A percentile compares a stretch with the other conserved stretches of the same genome.
Conservation (phyloP, 1,140 invertebrate genomes). For the Polypedilum pembai region DNA sequence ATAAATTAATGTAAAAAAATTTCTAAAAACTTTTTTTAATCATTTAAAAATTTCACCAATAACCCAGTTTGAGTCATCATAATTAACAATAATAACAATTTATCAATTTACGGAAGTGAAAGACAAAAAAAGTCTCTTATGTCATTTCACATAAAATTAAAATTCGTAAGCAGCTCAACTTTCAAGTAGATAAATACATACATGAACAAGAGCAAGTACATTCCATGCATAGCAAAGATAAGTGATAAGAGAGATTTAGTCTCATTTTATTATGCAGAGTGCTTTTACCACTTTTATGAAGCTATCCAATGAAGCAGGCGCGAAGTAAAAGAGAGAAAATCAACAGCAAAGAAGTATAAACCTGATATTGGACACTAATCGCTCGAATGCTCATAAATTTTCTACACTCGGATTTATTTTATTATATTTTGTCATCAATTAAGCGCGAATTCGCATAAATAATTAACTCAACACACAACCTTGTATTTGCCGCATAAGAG, state of each 20-base stretch:
- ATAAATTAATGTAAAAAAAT: too few species aligned
- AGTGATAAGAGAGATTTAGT: neutral
- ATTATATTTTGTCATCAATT: conserved; percentile 19
- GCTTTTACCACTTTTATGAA: neutral
- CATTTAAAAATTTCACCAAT: too few species aligned
- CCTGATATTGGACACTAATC: conserved; percentile 16
- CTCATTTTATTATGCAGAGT: neutral
- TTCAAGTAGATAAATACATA: neutral
- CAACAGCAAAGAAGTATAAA: neutral
- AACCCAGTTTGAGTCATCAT: too few species aligned
- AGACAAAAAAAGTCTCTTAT: neutral
- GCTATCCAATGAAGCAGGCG: neutral
- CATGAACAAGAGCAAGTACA: neutral
- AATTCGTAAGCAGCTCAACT: neutral
- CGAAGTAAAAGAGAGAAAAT: neutral
- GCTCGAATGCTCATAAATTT: conserved; percentile 10
- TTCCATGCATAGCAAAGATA: neutral
- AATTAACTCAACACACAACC: neutral
- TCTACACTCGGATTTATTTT: conserved; percentile 9
- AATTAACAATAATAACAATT: neutral
- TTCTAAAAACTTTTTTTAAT: too few species aligned
- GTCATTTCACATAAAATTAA: too few species aligned
- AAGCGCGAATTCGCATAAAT: neutral
- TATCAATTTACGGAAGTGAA: conserved; percentile 1
- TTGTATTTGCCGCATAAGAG: too few species aligned